Percentiles rank a stretch among this genome's conserved stretches.
Conservation (phyloP, 2,113 vertebrate genomes). For the Eurystomus gularis region DNA sequence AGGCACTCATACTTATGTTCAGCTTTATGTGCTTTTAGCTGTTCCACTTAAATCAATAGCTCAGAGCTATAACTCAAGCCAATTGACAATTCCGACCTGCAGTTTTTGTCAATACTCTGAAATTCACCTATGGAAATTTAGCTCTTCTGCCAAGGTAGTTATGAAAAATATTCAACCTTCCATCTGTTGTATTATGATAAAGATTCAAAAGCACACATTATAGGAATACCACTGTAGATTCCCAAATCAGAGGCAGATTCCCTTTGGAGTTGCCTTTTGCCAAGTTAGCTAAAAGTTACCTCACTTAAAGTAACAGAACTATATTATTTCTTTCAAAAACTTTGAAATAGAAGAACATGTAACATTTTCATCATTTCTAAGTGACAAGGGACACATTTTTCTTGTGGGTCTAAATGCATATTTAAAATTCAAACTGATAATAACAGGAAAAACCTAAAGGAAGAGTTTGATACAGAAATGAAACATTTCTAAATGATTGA, state of each 20-base stretch:
- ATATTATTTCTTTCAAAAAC: not conserved
- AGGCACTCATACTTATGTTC: not conserved
- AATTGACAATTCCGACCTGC: not conserved
- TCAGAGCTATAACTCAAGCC: not conserved
- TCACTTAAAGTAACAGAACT: not conserved
- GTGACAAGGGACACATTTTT: not conserved
- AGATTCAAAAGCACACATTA: not conserved
- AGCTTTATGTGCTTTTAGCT: not conserved
- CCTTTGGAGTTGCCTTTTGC: not conserved
- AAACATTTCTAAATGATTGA: not conserved
- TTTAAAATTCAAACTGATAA: not conserved
- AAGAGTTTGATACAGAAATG: rapidly evolving
- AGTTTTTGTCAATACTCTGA: not conserved
- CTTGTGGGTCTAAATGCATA: not conserved
- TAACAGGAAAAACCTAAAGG: not conserved
- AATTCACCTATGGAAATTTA: not conserved
- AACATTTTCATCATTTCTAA: not conserved
- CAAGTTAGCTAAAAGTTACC: not conserved
- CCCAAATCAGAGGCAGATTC: not conserved
- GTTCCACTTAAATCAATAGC: not conserved
- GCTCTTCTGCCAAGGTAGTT: not conserved
- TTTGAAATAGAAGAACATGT: not conserved
- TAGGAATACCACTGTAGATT: not conserved
- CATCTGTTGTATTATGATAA: not conserved
- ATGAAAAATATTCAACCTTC: not conserved